Evolutionary conservation across 1,140 invertebrate species (phyloP).

Genomic region (Trinorchestia longiramus): DNA sequence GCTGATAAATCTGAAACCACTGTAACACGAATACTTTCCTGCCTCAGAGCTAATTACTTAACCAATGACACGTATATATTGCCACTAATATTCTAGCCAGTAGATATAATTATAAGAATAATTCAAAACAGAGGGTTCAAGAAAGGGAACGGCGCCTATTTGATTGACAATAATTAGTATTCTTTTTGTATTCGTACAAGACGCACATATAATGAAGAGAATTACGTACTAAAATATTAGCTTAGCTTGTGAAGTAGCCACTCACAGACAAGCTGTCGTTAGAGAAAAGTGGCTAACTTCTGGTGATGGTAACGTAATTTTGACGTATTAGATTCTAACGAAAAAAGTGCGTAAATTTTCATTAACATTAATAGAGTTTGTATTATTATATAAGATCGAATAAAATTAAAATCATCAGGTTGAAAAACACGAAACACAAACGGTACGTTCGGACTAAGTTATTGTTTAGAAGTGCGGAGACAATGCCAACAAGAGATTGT

Average conservation of each 20-base stretch:
- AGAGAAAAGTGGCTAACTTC: neutral
- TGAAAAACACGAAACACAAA: no score
- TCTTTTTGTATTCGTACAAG: neutral
- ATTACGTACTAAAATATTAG: neutral
- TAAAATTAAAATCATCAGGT: neutral
- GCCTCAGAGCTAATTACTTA: neutral
- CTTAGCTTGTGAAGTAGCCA: neutral
- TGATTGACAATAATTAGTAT: neutral
- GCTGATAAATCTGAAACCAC: neutral
- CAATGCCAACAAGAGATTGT: neutral
- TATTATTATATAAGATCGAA: neutral
- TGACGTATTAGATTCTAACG: neutral
- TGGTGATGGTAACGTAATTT: neutral
- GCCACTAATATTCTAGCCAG: neutral
- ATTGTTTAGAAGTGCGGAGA: neutral
- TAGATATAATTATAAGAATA: neutral
- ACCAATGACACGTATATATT: neutral
- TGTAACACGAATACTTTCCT: neutral
- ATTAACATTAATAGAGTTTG: neutral
- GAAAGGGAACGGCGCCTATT: neutral
- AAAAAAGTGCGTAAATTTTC: neutral
- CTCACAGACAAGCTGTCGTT: no score
- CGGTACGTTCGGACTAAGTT: no score
- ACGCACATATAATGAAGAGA: neutral
- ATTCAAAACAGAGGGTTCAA: neutral